Conservation (phyloP, 2,888 invertebrate species). For the Cynaeus angustus region DNA sequence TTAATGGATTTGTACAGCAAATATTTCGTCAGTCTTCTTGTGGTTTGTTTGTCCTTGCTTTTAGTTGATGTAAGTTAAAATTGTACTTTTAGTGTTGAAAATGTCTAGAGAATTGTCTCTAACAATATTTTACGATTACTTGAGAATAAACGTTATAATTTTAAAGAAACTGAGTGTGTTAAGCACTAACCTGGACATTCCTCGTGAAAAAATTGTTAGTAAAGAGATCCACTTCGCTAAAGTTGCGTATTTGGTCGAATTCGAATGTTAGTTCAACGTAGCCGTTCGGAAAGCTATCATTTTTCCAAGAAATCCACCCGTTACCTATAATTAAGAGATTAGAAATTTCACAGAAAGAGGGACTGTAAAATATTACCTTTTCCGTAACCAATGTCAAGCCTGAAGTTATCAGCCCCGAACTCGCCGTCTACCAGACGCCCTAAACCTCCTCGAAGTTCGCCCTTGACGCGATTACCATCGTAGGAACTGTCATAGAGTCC, state of each 20-base stretch:
- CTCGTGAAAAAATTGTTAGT: constrained; percentile 82
- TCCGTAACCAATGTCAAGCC: constrained; percentile 76
- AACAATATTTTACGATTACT: no score
- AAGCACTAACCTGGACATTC: constrained; percentile 76
- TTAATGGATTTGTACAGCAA: no score
- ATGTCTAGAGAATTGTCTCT: no score
- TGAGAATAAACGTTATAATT: no score
- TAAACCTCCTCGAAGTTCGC: constrained; percentile 76
- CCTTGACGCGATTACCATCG: constrained; percentile 74
- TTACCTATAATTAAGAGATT: constrained; percentile 72
- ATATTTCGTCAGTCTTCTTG: no score
- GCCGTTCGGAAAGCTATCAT: constrained; percentile 73
- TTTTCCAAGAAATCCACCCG: constrained; percentile 86
- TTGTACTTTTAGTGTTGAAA: no score
- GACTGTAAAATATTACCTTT: constrained; percentile 71
- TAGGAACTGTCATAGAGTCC: constrained; percentile 79
- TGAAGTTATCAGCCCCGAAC: constrained; percentile 77
- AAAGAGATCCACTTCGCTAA: constrained; percentile 79
- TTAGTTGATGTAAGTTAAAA: no score
- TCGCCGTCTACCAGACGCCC: constrained; percentile 82
- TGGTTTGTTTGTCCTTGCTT: no score
- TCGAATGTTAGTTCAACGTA: constrained; percentile 81
- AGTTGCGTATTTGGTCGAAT: constrained; percentile 81
- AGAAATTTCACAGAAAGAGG: constrained; percentile 9
- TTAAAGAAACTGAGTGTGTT: background rate